A percentile compares a stretch with the other conserved stretches of the same genome.
Evolutionary conservation across 1,140 invertebrate genomes (phyloP).

Genomic region (Ruditapes philippinarum): DNA sequence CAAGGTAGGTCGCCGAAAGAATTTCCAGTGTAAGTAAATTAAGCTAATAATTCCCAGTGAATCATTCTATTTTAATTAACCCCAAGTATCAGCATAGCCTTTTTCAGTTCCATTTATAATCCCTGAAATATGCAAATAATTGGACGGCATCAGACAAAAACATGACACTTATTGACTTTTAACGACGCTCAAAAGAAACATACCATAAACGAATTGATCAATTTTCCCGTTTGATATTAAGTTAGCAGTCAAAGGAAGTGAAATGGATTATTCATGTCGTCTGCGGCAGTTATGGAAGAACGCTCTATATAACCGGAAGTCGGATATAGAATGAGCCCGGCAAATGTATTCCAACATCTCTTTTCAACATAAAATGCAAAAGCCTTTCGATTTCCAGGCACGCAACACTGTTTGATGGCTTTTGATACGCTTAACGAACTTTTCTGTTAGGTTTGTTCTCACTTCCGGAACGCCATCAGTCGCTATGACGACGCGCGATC

Average conservation of each 20-base stretch:
- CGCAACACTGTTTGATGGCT: constrained; percentile 67
- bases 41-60: background rate
- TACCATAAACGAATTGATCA: constrained; percentile 64
- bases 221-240: constrained; percentile 66
- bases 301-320: constrained; percentile 63
- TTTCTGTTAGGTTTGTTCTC: constrained; percentile 64
- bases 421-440: constrained; percentile 67
- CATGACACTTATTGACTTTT: constrained; percentile 67
- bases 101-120: constrained; percentile 39
- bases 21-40: background rate
- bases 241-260: constrained; percentile 66
- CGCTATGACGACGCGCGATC: constrained; percentile 52
- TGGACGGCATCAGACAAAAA: constrained; percentile 34
- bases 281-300: constrained; percentile 58
- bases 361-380: constrained; percentile 40
- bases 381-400: constrained; percentile 65
- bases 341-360: constrained; percentile 61
- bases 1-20: too few relatives aligned
- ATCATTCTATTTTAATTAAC: constrained; percentile 62
- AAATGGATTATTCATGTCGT: constrained; percentile 70
- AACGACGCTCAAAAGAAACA: constrained; percentile 52
- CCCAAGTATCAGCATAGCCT: background rate
- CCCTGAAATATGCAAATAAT: constrained; percentile 56
- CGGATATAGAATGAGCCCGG: constrained; percentile 57
- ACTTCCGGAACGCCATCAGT: constrained; percentile 65